Conservation (phyloP, 2,113 vertebrate genomes). For the Trochalopteron elliotii region DNA sequence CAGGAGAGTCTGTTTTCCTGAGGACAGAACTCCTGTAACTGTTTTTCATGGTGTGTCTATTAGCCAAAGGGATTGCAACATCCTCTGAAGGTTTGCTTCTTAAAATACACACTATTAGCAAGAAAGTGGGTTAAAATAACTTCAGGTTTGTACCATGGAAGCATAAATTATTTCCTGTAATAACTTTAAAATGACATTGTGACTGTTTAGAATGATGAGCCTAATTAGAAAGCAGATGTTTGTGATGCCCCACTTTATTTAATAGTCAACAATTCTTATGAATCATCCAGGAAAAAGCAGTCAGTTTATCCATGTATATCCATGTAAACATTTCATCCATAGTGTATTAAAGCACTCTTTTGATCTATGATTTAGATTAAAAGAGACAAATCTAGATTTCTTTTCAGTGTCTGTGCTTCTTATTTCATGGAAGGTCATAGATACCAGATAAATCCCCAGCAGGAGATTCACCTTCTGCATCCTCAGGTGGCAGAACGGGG, state of each 20-base stretch:
- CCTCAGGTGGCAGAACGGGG: background rate
- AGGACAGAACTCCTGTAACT: background rate
- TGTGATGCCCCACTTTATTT: background rate
- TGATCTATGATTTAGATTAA: background rate
- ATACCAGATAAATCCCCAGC: background rate
- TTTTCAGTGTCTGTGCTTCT: background rate
- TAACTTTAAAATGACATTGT: background rate
- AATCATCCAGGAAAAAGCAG: background rate
- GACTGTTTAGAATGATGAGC: background rate
- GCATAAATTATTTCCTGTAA: background rate
- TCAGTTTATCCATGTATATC: background rate
- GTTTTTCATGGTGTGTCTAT: background rate
- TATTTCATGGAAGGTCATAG: background rate
- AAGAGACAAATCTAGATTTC: background rate
- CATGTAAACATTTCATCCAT: background rate
- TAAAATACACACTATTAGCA: background rate
- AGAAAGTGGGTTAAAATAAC: background rate
- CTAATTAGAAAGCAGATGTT: background rate
- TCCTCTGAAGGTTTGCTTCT: background rate
- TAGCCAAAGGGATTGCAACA: background rate
- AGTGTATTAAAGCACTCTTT: background rate
- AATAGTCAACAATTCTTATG: background rate
- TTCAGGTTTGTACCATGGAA: background rate
- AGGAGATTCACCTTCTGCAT: background rate
- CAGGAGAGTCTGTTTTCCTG: background rate